A percentile compares a stretch with the other conserved stretches of the same genome.
Evolutionary conservation across 2,888 invertebrate genomes (phyloP).

Genomic region (Scaptomyza caliginosa): DNA sequence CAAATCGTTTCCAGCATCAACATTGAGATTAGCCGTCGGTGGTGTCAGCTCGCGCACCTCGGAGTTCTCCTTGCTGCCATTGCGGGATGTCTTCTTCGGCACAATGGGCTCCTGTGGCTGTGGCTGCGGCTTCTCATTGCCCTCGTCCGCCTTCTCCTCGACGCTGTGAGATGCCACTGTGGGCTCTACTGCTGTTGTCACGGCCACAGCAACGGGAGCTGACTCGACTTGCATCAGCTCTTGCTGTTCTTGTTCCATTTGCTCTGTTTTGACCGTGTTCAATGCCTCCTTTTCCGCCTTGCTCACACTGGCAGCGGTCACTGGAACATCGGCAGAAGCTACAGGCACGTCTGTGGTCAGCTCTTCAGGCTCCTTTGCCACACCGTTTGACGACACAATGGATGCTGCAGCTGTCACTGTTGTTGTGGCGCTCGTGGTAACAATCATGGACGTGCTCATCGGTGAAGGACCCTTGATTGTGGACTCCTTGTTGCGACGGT

Average conservation of each 20-base stretch:
- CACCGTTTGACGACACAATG: slow-evolving; percentile 49
- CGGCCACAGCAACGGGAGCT: slow-evolving; percentile 31
- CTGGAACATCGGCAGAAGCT: slow-evolving; percentile 12
- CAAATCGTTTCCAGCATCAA: slow-evolving; percentile 64
- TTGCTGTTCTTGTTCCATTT: slow-evolving; percentile 48
- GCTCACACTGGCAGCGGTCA: slow-evolving; percentile 63
- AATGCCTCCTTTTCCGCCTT: slow-evolving; percentile 84
- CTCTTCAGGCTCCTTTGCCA: slow-evolving; percentile 43
- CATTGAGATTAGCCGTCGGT: slow-evolving; percentile 43
- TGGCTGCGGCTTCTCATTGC: slow-evolving; percentile 76
- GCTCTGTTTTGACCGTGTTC: slow-evolving; percentile 81
- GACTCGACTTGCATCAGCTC: slow-evolving; percentile 34
- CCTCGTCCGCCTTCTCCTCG: slow-evolving; percentile 82
- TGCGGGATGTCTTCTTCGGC: slow-evolving; percentile 61
- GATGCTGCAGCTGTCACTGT: slow-evolving; percentile 15
- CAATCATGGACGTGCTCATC: slow-evolving; percentile 77
- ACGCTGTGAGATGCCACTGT: slow-evolving; percentile 51
- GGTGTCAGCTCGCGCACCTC: slow-evolving; percentile 79
- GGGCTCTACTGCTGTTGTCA: background rate
- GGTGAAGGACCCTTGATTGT: slow-evolving; percentile 55
- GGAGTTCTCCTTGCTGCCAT: slow-evolving; percentile 81
- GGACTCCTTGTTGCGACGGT: slow-evolving; percentile 47
- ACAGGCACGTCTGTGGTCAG: slow-evolving; percentile 19
- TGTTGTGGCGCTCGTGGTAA: slow-evolving; percentile 32
- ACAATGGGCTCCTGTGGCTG: slow-evolving; percentile 49